These are phyloP conservation scores for Coregonus sp. DNA, from an alignment of 2,797 vertebrate genomes.

Conservation along the genomic window DNA sequence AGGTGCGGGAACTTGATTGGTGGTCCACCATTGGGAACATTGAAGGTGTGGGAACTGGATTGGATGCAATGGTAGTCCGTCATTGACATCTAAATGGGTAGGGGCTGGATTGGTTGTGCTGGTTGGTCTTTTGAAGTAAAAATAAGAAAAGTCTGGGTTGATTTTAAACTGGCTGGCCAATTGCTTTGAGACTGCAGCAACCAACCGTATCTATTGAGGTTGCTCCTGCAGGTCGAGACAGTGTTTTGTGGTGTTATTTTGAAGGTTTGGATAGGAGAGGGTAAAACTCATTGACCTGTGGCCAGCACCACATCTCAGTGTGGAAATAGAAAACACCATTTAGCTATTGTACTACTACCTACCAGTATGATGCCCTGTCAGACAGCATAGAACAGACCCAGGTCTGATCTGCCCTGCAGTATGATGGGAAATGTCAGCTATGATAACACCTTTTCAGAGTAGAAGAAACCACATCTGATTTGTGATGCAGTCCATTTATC, in stretches of 20 bases:
- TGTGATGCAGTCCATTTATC: too few relatives aligned
- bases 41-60: not conserved
- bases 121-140: not conserved
- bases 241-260: not conserved
- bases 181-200: not conserved
- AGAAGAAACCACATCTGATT: too few relatives aligned
- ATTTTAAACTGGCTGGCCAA: not conserved
- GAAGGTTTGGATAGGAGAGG: not conserved
- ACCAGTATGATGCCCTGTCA: not conserved
- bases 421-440: too few relatives aligned
- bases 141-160: too few relatives aligned
- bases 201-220: not conserved
- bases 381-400: not conserved
- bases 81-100: not conserved
- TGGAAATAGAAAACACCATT: not conserved
- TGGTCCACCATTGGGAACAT: too few relatives aligned
- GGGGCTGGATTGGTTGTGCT: not conserved
- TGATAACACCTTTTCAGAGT: too few relatives aligned
- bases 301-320: not conserved
- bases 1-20: not conserved
- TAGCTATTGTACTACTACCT: not conserved
- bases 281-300: not conserved
- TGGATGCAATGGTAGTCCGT: not conserved
- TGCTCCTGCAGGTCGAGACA: not conserved
- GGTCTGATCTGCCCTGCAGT: too few relatives aligned